Conservation (phyloP, 1,140 invertebrate species). For the Frieseomelitta varia region DNA sequence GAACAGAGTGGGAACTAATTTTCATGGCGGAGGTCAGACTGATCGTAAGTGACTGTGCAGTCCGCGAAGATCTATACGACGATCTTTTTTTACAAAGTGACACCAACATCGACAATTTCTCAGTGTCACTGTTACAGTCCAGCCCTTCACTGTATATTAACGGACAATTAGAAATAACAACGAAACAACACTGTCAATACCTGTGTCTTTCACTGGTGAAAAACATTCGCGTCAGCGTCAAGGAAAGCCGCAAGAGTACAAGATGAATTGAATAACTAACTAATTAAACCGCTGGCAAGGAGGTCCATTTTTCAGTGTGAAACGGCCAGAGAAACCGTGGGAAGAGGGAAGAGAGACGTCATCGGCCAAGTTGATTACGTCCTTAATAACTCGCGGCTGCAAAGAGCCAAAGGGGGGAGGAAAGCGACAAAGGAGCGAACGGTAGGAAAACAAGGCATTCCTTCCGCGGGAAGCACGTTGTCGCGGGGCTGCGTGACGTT, state of each 20-base stretch:
- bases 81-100: no score
- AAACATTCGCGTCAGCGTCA: not conserved
- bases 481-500: not conserved
- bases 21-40: no score
- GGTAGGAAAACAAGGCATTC: constrained; percentile 1
- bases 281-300: not conserved
- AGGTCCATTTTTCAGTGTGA: not conserved
- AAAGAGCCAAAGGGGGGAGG: not conserved
- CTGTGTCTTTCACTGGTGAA: not conserved
- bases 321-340: not conserved
- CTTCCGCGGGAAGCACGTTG: constrained; percentile 36
- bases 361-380: constrained; percentile 52
- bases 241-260: no score
- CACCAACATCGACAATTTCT: no score
- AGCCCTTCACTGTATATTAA: no score
- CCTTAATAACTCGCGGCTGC: constrained; percentile 31
- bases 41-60: no score
- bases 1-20: no score
- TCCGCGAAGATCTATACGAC: no score
- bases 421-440: constrained; percentile 15
- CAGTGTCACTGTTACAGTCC: no score
- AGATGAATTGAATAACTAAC: not conserved
- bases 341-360: not conserved
- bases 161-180: no score
- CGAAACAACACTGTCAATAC: no score